phyloP scores from a whole-genome alignment of 2,888 invertebrate genomes.

The Melipona beecheii region DNA sequence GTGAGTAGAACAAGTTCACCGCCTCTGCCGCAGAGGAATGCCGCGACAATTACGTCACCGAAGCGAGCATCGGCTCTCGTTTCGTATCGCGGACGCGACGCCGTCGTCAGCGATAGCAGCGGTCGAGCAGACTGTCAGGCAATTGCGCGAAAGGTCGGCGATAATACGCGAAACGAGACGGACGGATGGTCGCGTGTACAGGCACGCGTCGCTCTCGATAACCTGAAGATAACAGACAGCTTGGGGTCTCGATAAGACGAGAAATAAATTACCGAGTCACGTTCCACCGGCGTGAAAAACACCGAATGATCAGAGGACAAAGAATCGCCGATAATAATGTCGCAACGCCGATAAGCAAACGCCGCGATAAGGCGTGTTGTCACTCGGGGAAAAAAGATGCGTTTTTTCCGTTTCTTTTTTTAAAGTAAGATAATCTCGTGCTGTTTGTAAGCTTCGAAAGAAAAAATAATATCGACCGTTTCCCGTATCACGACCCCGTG shows the following conservation, averaged over 20 bases:
- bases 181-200: slow-evolving; percentile 19
- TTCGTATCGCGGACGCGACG: slow-evolving; percentile 11
- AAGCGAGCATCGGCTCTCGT: neutral
- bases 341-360: no score
- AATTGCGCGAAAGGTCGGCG: slow-evolving; percentile 29
- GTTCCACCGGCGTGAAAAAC: neutral
- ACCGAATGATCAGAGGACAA: neutral
- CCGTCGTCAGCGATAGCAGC: neutral
- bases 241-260: neutral
- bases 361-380: no score
- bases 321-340: neutral
- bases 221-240: slow-evolving; percentile 13
- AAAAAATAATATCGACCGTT: neutral
- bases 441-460: no score
- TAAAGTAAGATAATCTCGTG: neutral
- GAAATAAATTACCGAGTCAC: neutral
- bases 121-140: neutral
- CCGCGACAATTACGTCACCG: neutral
- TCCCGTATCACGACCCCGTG: neutral
- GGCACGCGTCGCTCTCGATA: slow-evolving; percentile 5
- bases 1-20: no score
- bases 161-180: slow-evolving; percentile 14
- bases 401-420: no score
- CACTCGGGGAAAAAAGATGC: no score
- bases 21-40: neutral